These are phyloP conservation scores for Synanthedon formicaeformis DNA, from an alignment of 2,888 invertebrate species.

Conservation along the genomic window DNA sequence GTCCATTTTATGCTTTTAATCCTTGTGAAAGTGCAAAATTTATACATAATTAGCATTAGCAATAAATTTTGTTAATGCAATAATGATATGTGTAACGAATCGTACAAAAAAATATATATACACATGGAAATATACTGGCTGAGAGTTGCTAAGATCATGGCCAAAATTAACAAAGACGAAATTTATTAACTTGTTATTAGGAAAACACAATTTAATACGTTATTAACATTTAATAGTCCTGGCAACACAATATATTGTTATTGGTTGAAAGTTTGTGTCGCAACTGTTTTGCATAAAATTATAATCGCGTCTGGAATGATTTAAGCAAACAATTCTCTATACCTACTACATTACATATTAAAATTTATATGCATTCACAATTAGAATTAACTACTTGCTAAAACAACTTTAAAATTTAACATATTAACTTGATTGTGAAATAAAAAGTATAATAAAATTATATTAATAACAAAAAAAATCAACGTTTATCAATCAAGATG, in stretches of 20 bases:
- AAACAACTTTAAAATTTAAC: no score
- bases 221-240: conserved; percentile 7
- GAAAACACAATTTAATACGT: conserved; percentile 6
- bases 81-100: neutral
- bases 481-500: no score
- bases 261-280: conserved; percentile 10
- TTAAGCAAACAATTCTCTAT: neutral
- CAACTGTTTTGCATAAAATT: conserved; percentile 18
- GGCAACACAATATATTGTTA: neutral
- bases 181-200: neutral
- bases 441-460: no score
- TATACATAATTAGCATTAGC: neutral
- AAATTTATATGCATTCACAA: neutral
- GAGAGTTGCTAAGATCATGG: conserved; percentile 14
- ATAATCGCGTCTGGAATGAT: conserved; percentile 8
- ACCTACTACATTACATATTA: neutral
- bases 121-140: conserved; percentile 9
- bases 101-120: neutral
- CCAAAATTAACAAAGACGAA: conserved; percentile 3
- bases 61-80: neutral
- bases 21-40: conserved; percentile 1
- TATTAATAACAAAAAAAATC: no score
- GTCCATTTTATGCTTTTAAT: neutral
- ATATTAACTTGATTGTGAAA: no score
- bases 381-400: neutral